phyloP scores from a whole-genome alignment of 2,888 invertebrate species.

The Matsumyia berberina region DNA sequence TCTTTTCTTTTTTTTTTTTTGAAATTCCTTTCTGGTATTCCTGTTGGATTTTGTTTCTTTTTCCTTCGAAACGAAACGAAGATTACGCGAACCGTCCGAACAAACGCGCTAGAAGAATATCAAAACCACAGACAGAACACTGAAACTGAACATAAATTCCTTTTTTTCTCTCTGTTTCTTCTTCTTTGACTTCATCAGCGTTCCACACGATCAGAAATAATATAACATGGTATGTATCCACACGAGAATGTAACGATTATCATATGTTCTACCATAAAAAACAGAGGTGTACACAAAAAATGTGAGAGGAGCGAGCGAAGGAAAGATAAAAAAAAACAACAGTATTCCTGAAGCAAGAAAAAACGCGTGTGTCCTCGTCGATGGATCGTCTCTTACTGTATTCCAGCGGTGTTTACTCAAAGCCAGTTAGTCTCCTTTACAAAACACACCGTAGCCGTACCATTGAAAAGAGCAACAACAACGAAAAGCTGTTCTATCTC shows the following conservation, averaged over 20 bases:
- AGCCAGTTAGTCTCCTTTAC: conserved; percentile 81
- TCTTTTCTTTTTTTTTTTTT: conserved; percentile 58
- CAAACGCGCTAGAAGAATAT: conserved; percentile 69
- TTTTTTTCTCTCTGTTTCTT: conserved; percentile 56
- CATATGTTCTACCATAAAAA: conserved; percentile 68
- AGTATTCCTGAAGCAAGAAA: conserved; percentile 78
- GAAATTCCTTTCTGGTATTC: conserved; percentile 62
- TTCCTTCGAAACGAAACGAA: conserved; percentile 55
- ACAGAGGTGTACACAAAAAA: conserved; percentile 55
- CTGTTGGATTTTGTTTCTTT: conserved; percentile 69
- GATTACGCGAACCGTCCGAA: conserved; percentile 71
- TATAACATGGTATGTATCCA: conserved; percentile 63
- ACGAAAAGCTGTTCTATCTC: conserved; percentile 74
- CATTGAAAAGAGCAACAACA: conserved; percentile 56
- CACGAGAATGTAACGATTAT: conserved; percentile 67
- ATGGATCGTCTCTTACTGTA: conserved; percentile 85
- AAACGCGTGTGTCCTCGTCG: conserved; percentile 84
- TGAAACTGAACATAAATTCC: conserved; percentile 77
- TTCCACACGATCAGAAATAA: conserved; percentile 67
- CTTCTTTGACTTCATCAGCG: conserved; percentile 59
- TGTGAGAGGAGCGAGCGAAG: conserved; percentile 5
- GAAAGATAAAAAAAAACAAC: conserved; percentile 51
- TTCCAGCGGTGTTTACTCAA: conserved; percentile 82
- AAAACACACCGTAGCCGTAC: conserved; percentile 72
- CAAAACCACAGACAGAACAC: conserved; percentile 70